Evolutionary conservation across 2,888 invertebrate genomes (phyloP).

Genomic region (Hirtodrosophila cameraria): DNA sequence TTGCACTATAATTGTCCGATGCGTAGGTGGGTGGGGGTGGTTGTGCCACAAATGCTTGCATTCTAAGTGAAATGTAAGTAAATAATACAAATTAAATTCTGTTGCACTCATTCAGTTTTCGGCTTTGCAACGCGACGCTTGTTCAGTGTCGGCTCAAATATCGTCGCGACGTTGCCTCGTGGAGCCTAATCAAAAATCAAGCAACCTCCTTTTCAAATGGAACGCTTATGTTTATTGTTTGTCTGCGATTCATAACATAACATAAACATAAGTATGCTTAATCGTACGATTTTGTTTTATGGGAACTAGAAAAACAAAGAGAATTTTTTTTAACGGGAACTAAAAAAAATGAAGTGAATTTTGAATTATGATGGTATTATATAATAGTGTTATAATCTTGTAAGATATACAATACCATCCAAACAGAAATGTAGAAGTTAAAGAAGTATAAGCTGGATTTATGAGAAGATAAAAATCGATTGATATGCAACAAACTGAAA

Average conservation of each 20-base stretch:
- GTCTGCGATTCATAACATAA: conserved; percentile 21
- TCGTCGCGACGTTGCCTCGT: conserved; percentile 55
- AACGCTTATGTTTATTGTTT: conserved; percentile 32
- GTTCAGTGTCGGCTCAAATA: conserved; percentile 32
- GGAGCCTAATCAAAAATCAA: conserved; percentile 21
- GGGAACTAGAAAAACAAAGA: too few relatives aligned
- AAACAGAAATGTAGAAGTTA: too few relatives aligned
- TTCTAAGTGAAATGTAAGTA: too few relatives aligned
- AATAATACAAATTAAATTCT: conserved; percentile 35
- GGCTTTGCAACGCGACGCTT: conserved; percentile 57
- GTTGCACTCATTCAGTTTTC: conserved; percentile 69
- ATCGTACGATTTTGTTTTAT: neutral
- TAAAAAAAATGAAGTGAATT: neutral
- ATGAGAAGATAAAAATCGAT: too few relatives aligned
- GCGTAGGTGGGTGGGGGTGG: too few relatives aligned
- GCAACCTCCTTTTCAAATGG: conserved; percentile 21
- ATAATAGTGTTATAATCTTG: too few relatives aligned
- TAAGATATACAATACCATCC: too few relatives aligned
- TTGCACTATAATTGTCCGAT: conserved; percentile 50
- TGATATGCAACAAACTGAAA: too few relatives aligned
- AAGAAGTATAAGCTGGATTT: too few relatives aligned
- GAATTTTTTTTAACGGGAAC: too few relatives aligned
- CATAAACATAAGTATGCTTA: conserved; percentile 46
- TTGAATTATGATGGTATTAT: too few relatives aligned
- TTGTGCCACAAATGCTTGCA: conserved; percentile 1